A percentile compares a stretch with the other conserved stretches of the same genome.
These are phyloP conservation scores for Oncorhynchus keta DNA, from an alignment of 2,113 vertebrate genomes.

Conservation along the genomic window DNA sequence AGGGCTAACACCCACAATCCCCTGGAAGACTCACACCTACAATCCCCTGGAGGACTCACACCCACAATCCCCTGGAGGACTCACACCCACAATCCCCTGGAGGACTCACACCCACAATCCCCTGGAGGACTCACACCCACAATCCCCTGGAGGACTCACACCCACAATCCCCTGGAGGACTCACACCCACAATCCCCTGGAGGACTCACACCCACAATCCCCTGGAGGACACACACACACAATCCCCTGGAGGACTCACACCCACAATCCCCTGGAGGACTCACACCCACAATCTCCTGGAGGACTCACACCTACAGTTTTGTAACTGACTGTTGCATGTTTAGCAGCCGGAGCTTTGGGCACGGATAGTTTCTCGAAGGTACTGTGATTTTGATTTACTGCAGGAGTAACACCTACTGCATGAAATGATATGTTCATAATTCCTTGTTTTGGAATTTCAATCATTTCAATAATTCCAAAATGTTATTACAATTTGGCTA, in stretches of 20 bases:
- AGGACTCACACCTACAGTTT: neutral
- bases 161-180: neutral
- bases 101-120: too few species aligned
- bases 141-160: neutral
- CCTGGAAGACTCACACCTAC: neutral
- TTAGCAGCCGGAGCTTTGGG: conserved; percentile 26
- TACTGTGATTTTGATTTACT: conserved; percentile 10
- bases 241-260: neutral
- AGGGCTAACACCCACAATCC: too few species aligned
- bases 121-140: neutral
- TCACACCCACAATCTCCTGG: too few species aligned
- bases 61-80: neutral
- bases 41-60: neutral
- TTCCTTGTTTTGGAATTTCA: too few species aligned
- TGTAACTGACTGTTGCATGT: neutral
- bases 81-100: too few species aligned
- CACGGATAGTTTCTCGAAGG: conserved; percentile 19
- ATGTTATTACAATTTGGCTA: too few species aligned
- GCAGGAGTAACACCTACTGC: neutral
- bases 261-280: neutral
- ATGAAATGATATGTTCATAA: neutral
- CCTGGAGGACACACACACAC: neutral
- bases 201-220: too few species aligned
- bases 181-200: neutral
- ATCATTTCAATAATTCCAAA: too few species aligned